Evolutionary conservation across 1,140 invertebrate genomes (phyloP).

Genomic region (Rhagoletis zephyria): DNA sequence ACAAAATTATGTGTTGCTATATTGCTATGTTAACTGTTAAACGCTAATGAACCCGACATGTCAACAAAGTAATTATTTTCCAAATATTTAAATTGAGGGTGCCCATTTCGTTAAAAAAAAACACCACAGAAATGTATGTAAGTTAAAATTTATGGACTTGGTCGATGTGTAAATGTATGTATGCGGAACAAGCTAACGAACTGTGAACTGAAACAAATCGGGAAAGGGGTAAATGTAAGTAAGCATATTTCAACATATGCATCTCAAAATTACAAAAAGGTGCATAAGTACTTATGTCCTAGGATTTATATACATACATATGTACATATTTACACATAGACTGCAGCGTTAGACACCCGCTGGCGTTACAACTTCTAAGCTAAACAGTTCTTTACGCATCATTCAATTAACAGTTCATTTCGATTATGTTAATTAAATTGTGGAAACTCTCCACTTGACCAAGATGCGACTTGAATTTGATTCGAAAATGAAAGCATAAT

Average conservation of each 20-base stretch:
- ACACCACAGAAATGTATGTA: not conserved
- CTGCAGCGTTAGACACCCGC: not conserved
- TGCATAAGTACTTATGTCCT: no score
- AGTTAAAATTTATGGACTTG: not conserved
- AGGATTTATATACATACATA: not conserved
- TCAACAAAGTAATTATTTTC: slow-evolving; percentile 30
- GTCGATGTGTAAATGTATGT: not conserved
- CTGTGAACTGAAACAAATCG: slow-evolving; percentile 2
- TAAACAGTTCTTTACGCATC: not conserved
- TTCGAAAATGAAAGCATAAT: no score
- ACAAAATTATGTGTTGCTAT: not conserved
- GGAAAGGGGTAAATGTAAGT: not conserved
- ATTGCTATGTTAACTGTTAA: slow-evolving; percentile 6
- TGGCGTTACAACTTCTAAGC: not conserved
- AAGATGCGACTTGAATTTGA: not conserved
- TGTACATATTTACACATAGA: not conserved
- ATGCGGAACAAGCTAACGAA: not conserved
- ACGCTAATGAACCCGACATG: slow-evolving; percentile 26
- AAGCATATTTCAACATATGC: no score
- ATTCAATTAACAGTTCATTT: slow-evolving; percentile 25
- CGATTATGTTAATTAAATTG: slow-evolving; percentile 49
- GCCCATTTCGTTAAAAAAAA: not conserved
- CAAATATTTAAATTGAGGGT: not conserved
- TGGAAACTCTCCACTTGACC: slow-evolving; percentile 23
- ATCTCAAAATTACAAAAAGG: no score